Conservation (phyloP, 2,113 vertebrate species). For the Poeciliopsis prolifica region DNA sequence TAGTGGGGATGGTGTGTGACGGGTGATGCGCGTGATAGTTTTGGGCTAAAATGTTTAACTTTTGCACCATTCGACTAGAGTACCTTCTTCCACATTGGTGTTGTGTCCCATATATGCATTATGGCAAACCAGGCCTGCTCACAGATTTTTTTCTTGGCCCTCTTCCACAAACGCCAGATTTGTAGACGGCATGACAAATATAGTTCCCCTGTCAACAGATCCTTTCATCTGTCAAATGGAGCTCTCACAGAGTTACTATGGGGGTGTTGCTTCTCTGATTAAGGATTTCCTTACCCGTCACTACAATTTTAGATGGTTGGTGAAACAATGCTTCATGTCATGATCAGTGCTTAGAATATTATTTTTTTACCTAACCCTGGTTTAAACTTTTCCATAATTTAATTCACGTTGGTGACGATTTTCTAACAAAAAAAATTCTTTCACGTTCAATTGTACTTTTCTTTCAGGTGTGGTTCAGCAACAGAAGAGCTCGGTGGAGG, state of each 20-base stretch:
- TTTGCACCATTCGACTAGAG: too few species aligned
- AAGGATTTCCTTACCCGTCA: background rate
- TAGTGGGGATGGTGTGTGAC: too few species aligned
- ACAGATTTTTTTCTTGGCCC: background rate
- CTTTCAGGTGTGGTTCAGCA: slow-evolving; percentile 97
- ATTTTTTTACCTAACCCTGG: background rate
- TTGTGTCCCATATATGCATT: too few species aligned
- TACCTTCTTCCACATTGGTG: too few species aligned
- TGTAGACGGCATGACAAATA: background rate
- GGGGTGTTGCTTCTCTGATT: background rate
- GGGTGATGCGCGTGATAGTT: too few species aligned
- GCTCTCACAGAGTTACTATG: background rate
- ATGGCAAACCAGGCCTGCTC: too few species aligned
- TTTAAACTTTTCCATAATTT: too few species aligned
- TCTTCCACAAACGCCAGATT: background rate
- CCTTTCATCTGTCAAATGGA: background rate
- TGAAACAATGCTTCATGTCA: background rate
- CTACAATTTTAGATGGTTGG: background rate
- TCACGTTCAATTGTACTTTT: background rate
- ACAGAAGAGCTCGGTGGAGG: slow-evolving; percentile 97
- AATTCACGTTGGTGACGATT: background rate
- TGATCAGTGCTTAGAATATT: background rate
- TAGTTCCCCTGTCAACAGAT: too few species aligned
- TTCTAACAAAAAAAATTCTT: background rate
- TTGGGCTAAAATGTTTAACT: too few species aligned